Base-by-base conservation (phyloP, 1,140 invertebrate species). In the Xylocopa sonorina region DNA sequence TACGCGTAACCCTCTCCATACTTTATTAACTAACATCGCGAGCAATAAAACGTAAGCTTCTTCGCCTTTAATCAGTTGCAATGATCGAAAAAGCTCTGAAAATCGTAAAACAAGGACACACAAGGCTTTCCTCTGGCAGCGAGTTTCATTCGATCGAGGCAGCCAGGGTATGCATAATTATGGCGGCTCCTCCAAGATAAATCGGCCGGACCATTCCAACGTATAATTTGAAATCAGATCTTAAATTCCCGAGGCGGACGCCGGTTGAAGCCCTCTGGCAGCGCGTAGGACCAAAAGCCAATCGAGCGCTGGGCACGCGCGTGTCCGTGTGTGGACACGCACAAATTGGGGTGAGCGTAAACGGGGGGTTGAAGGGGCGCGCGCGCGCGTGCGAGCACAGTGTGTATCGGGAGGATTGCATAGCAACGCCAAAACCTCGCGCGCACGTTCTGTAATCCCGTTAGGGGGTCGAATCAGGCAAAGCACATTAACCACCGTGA, bases 401-500 rank as follows among this genome's bases (percentile, higher is more conserved):
- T 73, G 68, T 78, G 63, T 63, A 83, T 60, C 43, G 71, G 66
- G 68, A 51, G 85, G 85, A 87, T 86, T 86, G 85, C 81, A 71
- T 50, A 64, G 85, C 58, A 73, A 74, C 82, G 79, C 79, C 84
- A 81, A 85, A 85, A 85, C 74, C 84, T 76, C 82, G 64, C 64
- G 69, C 74, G 69, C 83, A 68, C 80, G 75, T 86, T 64, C 76
- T 62, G 76, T 83, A 87, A 87, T 87, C 85, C 85, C 85, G 85
- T 81, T 86, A 86, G 85, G 81, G 85, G 81, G 76, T 81, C 85
- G 85, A 84, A 86, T 86, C 84, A 83, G 76, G 84, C 84, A 83
- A 86, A 86, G 84, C 84, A 81, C 84, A 85, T 86, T 85, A 86
- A 79, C 84, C 84, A 86, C 80, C 84, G 72, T 85, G 80, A 86